These are phyloP conservation scores for Drosophila lacertosa DNA, from an alignment of 1,140 invertebrate genomes.

Conservation along the genomic window DNA sequence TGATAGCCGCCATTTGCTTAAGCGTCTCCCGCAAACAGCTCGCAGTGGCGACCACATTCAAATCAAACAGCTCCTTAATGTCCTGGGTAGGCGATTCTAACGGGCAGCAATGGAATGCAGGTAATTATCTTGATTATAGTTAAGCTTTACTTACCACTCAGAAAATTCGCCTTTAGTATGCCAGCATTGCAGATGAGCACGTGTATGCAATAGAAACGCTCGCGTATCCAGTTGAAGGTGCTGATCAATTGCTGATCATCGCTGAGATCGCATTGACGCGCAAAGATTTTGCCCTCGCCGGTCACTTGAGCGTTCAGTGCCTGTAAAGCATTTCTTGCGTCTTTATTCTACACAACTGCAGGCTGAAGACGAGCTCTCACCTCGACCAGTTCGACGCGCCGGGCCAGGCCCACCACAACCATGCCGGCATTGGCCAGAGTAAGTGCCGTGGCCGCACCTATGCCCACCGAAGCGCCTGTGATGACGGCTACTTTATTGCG, in stretches of 20 bases:
- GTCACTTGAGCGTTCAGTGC: slow-evolving; percentile 59
- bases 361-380: slow-evolving; percentile 54
- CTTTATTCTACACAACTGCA: not conserved
- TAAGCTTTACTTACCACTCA: slow-evolving; percentile 56
- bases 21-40: slow-evolving; percentile 86
- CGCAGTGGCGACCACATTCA: slow-evolving; percentile 86
- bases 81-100: slow-evolving; percentile 73
- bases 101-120: not conserved
- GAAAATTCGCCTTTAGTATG: slow-evolving; percentile 75
- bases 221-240: slow-evolving; percentile 85
- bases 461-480: slow-evolving; percentile 88
- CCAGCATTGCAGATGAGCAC: slow-evolving; percentile 81
- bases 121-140: too few relatives aligned
- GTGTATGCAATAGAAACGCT: slow-evolving; percentile 64
- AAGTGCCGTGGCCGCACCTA: slow-evolving; percentile 85
- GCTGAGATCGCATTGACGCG: slow-evolving; percentile 85
- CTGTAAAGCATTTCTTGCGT: slow-evolving; percentile 4
- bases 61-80: slow-evolving; percentile 84
- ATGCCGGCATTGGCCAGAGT: slow-evolving; percentile 85
- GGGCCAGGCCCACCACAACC: slow-evolving; percentile 86
- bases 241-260: slow-evolving; percentile 86
- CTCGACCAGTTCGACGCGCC: slow-evolving; percentile 85
- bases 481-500: slow-evolving; percentile 87
- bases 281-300: slow-evolving; percentile 76
- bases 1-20: slow-evolving; percentile 85